Conservation (phyloP, 2,888 invertebrate genomes). For the Eristalis arbustorum region DNA sequence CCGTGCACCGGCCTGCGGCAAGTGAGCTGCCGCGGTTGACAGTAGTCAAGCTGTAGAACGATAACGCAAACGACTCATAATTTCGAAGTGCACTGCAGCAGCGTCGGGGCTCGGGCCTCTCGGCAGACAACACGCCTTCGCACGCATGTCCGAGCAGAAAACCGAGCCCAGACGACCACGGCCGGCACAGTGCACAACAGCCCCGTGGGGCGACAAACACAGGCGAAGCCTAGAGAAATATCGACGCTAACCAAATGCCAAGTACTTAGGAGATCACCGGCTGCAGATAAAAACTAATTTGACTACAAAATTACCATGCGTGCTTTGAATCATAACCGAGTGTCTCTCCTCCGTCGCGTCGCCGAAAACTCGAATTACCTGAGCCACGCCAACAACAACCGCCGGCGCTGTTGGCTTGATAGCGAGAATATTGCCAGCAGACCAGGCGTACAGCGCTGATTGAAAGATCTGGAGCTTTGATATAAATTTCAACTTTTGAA, state of each 20-base stretch:
- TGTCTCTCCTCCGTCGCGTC: constrained; percentile 56
- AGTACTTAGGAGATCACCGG: constrained; percentile 66
- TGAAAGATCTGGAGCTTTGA: constrained; percentile 68
- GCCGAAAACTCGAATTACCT: constrained; percentile 58
- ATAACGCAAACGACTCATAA: constrained; percentile 52
- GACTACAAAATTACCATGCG: constrained; percentile 70
- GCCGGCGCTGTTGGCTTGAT: not conserved
- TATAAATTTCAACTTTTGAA: constrained; percentile 63
- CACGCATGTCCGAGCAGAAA: constrained; percentile 59
- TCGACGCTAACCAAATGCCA: constrained; percentile 25
- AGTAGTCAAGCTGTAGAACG: constrained; percentile 59
- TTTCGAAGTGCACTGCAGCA: constrained; percentile 53
- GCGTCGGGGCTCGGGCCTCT: constrained; percentile 3
- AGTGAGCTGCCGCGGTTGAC: not conserved
- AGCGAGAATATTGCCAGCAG: constrained; percentile 16
- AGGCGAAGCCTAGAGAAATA: constrained; percentile 2
- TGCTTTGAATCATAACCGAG: constrained; percentile 67
- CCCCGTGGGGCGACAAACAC: not conserved
- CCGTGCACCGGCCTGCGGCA: not conserved
- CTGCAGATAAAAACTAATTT: constrained; percentile 69
- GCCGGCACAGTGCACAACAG: not conserved
- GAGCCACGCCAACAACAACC: constrained; percentile 56
- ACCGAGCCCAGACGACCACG: not conserved
- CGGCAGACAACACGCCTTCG: constrained; percentile 63
- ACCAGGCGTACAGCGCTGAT: constrained; percentile 12